Conservation (phyloP, 2,797 vertebrate species). For the Silurus aristotelis region DNA sequence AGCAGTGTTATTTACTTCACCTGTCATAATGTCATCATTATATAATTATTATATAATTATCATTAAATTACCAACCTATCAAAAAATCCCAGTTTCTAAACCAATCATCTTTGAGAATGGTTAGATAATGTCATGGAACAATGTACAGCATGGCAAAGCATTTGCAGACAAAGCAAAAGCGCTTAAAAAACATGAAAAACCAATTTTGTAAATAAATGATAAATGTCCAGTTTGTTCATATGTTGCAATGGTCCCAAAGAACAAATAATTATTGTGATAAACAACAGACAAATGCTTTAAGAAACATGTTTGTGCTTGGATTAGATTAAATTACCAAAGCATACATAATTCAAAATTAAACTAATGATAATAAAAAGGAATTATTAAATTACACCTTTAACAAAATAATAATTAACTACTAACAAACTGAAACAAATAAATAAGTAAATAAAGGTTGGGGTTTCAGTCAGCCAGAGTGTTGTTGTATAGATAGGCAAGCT, state of each 20-base stretch:
- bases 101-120: too few species aligned
- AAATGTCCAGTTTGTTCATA: not conserved
- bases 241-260: not conserved
- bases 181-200: not conserved
- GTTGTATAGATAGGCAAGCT: conserved; percentile 19
- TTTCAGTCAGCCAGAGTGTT: not conserved
- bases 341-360: not conserved
- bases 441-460: not conserved
- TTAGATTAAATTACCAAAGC: not conserved
- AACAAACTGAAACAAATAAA: not conserved
- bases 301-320: not conserved
- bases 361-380: not conserved
- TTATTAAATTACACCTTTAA: not conserved
- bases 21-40: too few species aligned
- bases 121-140: too few species aligned
- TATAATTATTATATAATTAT: too few species aligned
- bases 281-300: not conserved
- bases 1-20: too few species aligned
- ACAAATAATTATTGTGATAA: not conserved
- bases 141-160: too few species aligned
- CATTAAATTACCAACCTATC: too few species aligned
- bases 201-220: not conserved
- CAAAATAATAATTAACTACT: not conserved
- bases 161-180: not conserved
- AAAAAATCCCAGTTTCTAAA: too few species aligned